phyloP scores from a whole-genome alignment of 2,888 invertebrate genomes.

The Orthosia gothica region DNA sequence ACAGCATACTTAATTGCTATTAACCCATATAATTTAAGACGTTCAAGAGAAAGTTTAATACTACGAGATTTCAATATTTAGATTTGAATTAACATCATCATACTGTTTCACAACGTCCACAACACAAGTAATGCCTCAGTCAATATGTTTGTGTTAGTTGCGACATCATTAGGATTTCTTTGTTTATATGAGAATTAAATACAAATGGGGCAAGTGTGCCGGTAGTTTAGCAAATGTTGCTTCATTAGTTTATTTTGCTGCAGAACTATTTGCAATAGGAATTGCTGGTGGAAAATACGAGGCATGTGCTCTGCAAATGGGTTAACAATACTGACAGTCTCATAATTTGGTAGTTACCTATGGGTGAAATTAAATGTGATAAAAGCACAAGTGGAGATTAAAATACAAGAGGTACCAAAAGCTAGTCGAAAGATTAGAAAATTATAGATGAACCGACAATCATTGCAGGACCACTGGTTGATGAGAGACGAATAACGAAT shows the following conservation, averaged over 20 bases:
- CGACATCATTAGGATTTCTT: slow-evolving; percentile 53
- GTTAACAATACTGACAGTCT: neutral
- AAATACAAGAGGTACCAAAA: neutral
- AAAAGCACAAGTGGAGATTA: no score
- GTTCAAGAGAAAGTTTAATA: neutral
- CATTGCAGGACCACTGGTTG: neutral
- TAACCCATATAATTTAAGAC: neutral
- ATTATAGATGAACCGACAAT: neutral
- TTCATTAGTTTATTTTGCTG: slow-evolving; percentile 36
- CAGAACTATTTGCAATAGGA: slow-evolving; percentile 23
- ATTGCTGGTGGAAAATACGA: slow-evolving; percentile 5
- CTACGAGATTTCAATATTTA: slow-evolving; percentile 11
- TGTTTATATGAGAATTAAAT: slow-evolving; percentile 45
- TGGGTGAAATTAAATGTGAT: neutral
- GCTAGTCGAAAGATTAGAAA: neutral
- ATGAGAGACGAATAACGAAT: neutral
- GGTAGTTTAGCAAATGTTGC: slow-evolving; percentile 51
- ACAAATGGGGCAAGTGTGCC: slow-evolving; percentile 45
- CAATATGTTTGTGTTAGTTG: slow-evolving; percentile 29
- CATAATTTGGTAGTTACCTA: neutral
- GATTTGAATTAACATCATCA: slow-evolving; percentile 24
- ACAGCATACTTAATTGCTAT: no score
- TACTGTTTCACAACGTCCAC: neutral
- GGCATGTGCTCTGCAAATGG: neutral
- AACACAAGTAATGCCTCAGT: slow-evolving; percentile 10